phyloP scores from a whole-genome alignment of 1,140 invertebrate species.

The Palaemon carinicauda region DNA sequence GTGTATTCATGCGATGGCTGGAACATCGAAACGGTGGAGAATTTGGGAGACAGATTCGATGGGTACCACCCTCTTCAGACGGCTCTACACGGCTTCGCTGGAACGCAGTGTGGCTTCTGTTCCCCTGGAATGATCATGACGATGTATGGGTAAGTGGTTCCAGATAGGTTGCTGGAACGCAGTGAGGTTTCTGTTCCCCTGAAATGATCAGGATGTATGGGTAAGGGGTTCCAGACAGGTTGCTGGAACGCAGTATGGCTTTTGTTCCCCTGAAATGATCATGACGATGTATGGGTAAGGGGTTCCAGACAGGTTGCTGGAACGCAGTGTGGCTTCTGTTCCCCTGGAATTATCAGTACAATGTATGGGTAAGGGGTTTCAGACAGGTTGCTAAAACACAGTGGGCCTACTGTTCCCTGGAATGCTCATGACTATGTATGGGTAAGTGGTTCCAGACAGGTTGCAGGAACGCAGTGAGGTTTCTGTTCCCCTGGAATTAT shows the following conservation, averaged over 20 bases:
- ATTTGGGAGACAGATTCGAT: slow-evolving; percentile 73
- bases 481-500: no score
- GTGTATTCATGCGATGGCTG: slow-evolving; percentile 54
- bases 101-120: slow-evolving; percentile 66
- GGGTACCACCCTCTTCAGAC: slow-evolving; percentile 73
- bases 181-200: no score
- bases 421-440: slow-evolving; percentile 66
- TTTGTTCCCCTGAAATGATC: slow-evolving; percentile 65
- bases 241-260: slow-evolving; percentile 66
- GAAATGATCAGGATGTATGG: no score
- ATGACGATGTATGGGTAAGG: slow-evolving; percentile 64
- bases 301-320: not conserved
- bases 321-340: no score
- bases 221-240: not conserved
- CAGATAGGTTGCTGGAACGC: no score
- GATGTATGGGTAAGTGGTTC: slow-evolving; percentile 61
- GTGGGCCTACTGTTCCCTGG: slow-evolving; percentile 66
- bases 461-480: no score
- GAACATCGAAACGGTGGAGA: slow-evolving; percentile 78
- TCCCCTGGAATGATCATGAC: slow-evolving; percentile 66
- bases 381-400: slow-evolving; percentile 65
- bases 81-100: slow-evolving; percentile 63
- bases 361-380: not conserved
- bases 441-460: slow-evolving; percentile 21
- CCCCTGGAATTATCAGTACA: no score